Evolutionary conservation across 37 sponge, comb jelly and placozoan genomes (phyloP).

Genomic region (Cladorhizidae sp.): DNA sequence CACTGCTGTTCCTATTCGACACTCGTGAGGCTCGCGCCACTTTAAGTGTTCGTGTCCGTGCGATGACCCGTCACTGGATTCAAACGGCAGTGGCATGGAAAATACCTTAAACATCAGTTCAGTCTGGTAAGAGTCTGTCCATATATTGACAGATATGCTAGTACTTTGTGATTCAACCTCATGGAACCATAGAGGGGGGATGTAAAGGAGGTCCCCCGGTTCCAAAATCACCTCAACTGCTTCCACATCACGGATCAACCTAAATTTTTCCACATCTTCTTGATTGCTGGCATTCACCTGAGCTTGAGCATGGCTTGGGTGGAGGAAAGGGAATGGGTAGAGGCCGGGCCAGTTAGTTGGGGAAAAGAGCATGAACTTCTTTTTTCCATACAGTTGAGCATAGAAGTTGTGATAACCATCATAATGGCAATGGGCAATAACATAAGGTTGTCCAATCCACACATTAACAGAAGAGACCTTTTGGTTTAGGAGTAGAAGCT

Average conservation of each 20-base stretch:
- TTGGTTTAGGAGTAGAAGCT: conserved; percentile 78
- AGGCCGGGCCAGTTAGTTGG: conserved; percentile 80
- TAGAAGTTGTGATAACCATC: conserved; percentile 97
- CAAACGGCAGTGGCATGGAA: conserved; percentile 37
- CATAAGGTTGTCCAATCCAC: conserved; percentile 91
- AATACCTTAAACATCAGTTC: conserved; percentile 46
- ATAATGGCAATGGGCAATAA: conserved; percentile 92
- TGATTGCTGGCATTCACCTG: conserved; percentile 81
- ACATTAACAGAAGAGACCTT: conserved; percentile 74
- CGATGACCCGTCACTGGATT: not conserved
- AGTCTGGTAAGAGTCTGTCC: conserved; percentile 82
- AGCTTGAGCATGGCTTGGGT: conserved; percentile 90
- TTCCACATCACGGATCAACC: conserved; percentile 27
- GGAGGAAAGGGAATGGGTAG: conserved; percentile 90
- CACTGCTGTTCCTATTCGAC: conserved; percentile 22
- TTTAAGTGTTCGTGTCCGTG: conserved; percentile 2
- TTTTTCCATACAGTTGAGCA: conserved; percentile 84
- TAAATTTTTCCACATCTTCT: conserved; percentile 28
- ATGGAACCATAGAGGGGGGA: conserved; percentile 93
- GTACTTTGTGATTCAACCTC: conserved; percentile 74
- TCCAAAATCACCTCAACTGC: conserved; percentile 59
- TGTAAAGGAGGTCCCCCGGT: conserved; percentile 88
- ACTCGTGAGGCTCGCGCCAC: conserved; percentile 18
- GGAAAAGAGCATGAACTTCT: conserved; percentile 70
- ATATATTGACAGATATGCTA: conserved; percentile 90